A percentile compares a stretch with the other conserved stretches of the same genome.
Conservation (phyloP, 2,113 vertebrate genomes). For the Thalassoma bifasciatum region DNA sequence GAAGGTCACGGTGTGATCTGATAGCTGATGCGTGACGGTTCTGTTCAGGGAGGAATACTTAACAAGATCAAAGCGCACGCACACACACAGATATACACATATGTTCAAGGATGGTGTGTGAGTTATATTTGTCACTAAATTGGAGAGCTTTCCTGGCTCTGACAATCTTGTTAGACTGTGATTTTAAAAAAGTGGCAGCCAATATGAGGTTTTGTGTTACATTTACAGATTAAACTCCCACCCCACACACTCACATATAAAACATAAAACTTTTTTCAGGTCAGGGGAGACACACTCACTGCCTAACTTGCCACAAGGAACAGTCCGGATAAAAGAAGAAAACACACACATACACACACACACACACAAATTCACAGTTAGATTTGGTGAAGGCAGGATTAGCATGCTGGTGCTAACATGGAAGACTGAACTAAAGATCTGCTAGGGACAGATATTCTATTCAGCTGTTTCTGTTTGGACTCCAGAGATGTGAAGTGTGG, state of each 20-base stretch:
- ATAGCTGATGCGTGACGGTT: conserved; percentile 54
- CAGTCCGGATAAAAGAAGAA: not conserved
- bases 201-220: conserved; percentile 22
- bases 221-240: conserved; percentile 13
- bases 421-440: conserved; percentile 7
- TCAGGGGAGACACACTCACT: not conserved
- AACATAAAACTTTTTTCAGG: not conserved
- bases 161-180: conserved; percentile 45
- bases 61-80: conserved; percentile 57
- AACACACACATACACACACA: not conserved
- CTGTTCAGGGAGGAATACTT: conserved; percentile 59
- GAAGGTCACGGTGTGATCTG: conserved; percentile 76
- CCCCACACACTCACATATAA: conserved; percentile 8
- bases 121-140: conserved; percentile 55
- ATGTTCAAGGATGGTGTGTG: conserved; percentile 34
- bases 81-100: conserved; percentile 23
- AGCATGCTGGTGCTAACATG: conserved; percentile 14
- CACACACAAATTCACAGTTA: conserved; percentile 20
- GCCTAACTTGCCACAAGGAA: not conserved
- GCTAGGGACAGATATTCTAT: not conserved
- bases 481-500: too few relatives aligned
- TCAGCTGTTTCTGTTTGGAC: not conserved
- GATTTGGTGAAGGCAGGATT: conserved; percentile 33
- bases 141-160: conserved; percentile 26
- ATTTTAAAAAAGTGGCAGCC: conserved; percentile 35